Evolutionary conservation across 2,113 vertebrate species (phyloP), one percentile per base, ranked within the genome.

Genomic region (Leucopsar rothschildi): DNA sequence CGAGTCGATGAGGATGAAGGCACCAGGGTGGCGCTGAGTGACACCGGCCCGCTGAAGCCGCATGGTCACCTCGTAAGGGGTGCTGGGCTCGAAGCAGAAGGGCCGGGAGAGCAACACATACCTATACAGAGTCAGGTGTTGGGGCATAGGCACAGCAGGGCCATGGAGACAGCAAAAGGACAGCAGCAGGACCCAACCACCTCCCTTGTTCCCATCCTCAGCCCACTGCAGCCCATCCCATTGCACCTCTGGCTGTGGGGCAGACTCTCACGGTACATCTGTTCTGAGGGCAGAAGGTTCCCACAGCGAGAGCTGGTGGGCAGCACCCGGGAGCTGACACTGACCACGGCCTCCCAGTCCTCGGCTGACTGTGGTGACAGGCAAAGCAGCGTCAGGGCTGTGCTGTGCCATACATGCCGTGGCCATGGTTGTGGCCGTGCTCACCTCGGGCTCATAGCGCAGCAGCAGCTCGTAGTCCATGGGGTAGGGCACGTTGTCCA

Each of bases 401-500:
- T 47, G 82, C 65, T 8, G 1, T 50, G 50, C 68, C 22, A 1
- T 13, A 19, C 47, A 40, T 0, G 0, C 37, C 0, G 0, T 12
- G 63, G 39, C 66, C 2, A 0, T 17, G 24, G 29, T 31, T 12
- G 3, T 12, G 56, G 47, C 22, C 0, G 0, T 6, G 27, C 90
- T n/a, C 81, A 99, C 98, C 98, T 99, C 98, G 0, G 98, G 98
- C 82, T 99, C 98, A 3, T 98, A 99, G 93, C 98, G 97, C 57
- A 99, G 97, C 96, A 99, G 96, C 90, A 99, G 98, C 96, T 99
- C 98, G 10, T 99, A 99, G 60, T 99, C 99, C 98, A 99, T 98
- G 75, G 98, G 97, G 39, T 97, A 98, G 35, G 98, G 98, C 86
- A 99, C 97, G 75, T 98, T 90, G 72, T 98, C 97, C 8, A 99